A percentile compares a stretch with the other conserved stretches of the same genome.
Evolutionary conservation across 2,797 vertebrate species (phyloP).

Genomic region (Pangasius sanitwongsei): DNA sequence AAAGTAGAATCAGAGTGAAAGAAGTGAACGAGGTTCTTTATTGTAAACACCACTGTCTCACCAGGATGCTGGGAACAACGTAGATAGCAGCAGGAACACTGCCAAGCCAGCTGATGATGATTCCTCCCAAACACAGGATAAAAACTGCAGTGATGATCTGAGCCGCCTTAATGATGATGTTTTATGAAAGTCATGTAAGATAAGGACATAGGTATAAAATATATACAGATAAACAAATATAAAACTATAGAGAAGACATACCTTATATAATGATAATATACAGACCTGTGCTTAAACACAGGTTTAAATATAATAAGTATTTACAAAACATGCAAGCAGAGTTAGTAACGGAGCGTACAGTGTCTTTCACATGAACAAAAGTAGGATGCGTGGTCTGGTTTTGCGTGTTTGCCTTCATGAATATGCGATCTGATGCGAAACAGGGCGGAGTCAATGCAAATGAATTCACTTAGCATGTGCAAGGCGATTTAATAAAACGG

Average conservation of each 20-base stretch:
- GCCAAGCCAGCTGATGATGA: background rate
- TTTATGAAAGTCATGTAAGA: too few species aligned
- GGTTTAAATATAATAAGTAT: background rate
- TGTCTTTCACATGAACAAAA: background rate
- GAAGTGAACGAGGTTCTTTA: background rate
- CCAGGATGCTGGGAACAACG: constrained; percentile 60
- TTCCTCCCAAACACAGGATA: constrained; percentile 59
- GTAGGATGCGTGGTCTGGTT: background rate
- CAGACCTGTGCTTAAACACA: background rate
- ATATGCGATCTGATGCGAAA: background rate
- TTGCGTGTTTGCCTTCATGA: background rate
- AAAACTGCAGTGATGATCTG: constrained; percentile 70
- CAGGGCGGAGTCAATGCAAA: background rate
- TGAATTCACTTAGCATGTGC: background rate
- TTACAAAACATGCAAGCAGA: background rate
- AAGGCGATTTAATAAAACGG: background rate
- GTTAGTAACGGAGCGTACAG: background rate
- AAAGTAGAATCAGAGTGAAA: background rate
- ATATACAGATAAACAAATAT: background rate
- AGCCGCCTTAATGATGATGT: too few species aligned
- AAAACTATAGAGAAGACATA: background rate
- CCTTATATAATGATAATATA: background rate
- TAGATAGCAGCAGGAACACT: too few species aligned
- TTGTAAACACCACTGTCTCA: constrained; percentile 51
- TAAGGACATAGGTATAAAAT: background rate